phyloP scores from a whole-genome alignment of 1,140 invertebrate genomes.

The Lucilia sericata region DNA sequence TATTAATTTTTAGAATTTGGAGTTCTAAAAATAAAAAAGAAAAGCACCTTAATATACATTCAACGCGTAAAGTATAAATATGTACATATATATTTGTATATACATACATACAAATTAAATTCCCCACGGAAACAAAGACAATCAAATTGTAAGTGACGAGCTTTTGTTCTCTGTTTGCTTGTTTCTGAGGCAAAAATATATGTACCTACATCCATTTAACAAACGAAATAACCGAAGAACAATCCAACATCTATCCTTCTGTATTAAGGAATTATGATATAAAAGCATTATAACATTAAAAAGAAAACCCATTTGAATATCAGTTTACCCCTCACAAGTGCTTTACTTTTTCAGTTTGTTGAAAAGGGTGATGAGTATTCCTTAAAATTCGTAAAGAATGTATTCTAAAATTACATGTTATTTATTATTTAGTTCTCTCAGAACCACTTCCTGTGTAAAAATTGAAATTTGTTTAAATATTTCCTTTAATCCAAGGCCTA shows the following conservation, averaged over 20 bases:
- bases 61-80: no score
- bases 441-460: no score
- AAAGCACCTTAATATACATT: no score
- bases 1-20: no score
- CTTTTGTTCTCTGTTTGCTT: neutral
- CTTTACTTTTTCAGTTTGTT: neutral
- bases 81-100: no score
- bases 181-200: neutral
- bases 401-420: neutral
- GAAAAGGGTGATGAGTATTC: neutral
- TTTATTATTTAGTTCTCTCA: no score
- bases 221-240: no score
- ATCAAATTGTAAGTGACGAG: neutral
- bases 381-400: neutral
- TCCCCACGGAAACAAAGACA: neutral
- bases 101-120: neutral
- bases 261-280: slow-evolving; percentile 12
- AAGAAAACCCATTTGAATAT: slow-evolving; percentile 32
- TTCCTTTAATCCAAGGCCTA: no score
- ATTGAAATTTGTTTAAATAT: no score
- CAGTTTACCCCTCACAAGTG: slow-evolving; percentile 33
- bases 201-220: neutral
- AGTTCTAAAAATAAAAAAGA: no score
- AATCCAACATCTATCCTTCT: neutral
- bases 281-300: slow-evolving; percentile 40